Evolutionary conservation across 2,888 invertebrate species (phyloP).

Genomic region (Phalera bucephala): DNA sequence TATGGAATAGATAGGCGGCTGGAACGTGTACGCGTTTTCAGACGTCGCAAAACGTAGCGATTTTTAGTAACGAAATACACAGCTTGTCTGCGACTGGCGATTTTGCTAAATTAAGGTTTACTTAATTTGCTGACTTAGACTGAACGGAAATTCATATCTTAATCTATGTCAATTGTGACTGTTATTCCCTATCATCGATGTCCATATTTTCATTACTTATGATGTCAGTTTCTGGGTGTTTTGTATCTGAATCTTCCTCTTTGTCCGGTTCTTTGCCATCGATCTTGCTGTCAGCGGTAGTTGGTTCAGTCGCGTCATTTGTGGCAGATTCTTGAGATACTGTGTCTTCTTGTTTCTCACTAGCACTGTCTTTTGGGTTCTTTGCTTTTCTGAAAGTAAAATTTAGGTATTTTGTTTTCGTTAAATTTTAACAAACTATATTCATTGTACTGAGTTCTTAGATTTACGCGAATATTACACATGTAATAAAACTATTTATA

Average conservation of each 20-base stretch:
- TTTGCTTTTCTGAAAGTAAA: conserved; percentile 17
- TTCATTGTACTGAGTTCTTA: conserved; percentile 19
- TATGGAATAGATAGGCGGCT: too few relatives aligned
- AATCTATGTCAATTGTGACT: too few relatives aligned
- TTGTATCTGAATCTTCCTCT: conserved; percentile 17
- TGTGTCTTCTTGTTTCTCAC: conserved; percentile 15
- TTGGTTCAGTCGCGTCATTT: conserved; percentile 8
- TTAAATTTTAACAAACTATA: conserved; percentile 7
- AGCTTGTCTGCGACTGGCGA: too few relatives aligned
- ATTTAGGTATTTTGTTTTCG: neutral
- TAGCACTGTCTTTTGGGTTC: conserved; percentile 16
- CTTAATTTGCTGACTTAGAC: too few relatives aligned
- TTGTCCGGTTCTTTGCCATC: conserved; percentile 8
- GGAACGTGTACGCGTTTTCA: too few relatives aligned
- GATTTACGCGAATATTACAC: too few relatives aligned
- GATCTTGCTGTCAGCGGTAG: conserved; percentile 7
- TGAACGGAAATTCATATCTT: too few relatives aligned
- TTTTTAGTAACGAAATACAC: too few relatives aligned
- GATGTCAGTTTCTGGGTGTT: conserved; percentile 38
- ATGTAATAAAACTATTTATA: too few relatives aligned
- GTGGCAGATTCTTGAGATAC: conserved; percentile 7
- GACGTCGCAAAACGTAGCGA: too few relatives aligned
- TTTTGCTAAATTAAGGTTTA: too few relatives aligned
- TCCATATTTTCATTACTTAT: conserved; percentile 57
- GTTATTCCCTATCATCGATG: conserved; percentile 59